Evolutionary conservation across 2,797 vertebrate genomes (phyloP).

Genomic region (Sebastes glaucus): DNA sequence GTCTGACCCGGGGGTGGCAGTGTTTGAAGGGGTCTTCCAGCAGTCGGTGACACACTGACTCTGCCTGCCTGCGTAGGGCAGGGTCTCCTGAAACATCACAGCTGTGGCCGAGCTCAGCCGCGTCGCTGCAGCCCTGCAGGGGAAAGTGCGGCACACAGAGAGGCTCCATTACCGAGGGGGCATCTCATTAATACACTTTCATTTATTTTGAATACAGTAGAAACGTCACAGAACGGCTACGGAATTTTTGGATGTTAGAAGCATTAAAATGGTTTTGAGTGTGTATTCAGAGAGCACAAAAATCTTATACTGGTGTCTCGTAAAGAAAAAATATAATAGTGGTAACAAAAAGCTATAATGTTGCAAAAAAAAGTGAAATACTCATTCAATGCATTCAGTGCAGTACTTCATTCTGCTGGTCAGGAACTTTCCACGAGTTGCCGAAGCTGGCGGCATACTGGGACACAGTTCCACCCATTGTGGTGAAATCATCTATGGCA

Average conservation of each 20-base stretch:
- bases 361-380: not conserved
- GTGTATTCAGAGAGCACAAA: not conserved
- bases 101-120: constrained; percentile 76
- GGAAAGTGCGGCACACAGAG: not conserved
- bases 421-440: constrained; percentile 90
- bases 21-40: constrained; percentile 83
- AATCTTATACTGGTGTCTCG: not conserved
- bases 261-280: not conserved
- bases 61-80: constrained; percentile 58
- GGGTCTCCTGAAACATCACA: constrained; percentile 72
- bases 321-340: not conserved
- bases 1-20: constrained; percentile 86
- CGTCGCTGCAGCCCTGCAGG: constrained; percentile 83
- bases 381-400: not conserved
- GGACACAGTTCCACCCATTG: constrained; percentile 70
- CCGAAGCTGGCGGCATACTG: constrained; percentile 85
- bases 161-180: not conserved
- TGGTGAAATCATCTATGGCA: constrained; percentile 87
- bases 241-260: not conserved
- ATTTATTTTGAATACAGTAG: not conserved
- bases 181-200: not conserved
- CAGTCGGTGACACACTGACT: constrained; percentile 80
- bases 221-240: not conserved
- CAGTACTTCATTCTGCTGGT: constrained; percentile 76
- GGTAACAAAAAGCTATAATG: not conserved